Base-by-base conservation (phyloP, 2,888 invertebrate genomes). In the Drosophila melanocephala region DNA sequence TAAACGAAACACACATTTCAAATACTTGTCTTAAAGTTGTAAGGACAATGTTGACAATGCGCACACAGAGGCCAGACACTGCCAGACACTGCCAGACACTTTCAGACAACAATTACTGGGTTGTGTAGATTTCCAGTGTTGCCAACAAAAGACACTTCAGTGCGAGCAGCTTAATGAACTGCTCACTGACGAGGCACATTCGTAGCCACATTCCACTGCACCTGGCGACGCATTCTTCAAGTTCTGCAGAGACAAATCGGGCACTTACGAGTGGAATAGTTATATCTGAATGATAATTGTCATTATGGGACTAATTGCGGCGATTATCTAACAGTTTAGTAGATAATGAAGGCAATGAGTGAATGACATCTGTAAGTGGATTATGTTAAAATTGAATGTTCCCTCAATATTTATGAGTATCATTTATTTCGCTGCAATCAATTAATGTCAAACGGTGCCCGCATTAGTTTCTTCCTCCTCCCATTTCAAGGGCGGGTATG, bases 221-320 rank as follows among this genome's bases (percentile, higher is more conserved):
- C 77, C 77, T 77, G 77, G 64, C 59, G 39, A 26, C 33, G 67
- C 68, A 79, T 79, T 66, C 65, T 59, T 65, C 53, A 22, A 63
- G 76, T 75, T 88, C 79, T 52, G 30, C 59, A 10, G 12, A 71
- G 72, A 73, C 81, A 79, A 81, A 79, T 78, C 77, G 70, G 28
- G 37, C 60, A 79, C 70, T 79, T 67, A 52, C 37, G 26, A 72
- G 42, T 37, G 65, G 32, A 57, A 60, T 65, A 58, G 65, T 58
- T 77, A 60, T 51, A 44, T 61, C 52, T 65, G 19, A 52, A 35
- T 47, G 72, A 84, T 79, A 84, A 89, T 89, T 79, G 84, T 79
- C 84, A 84, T 79, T 84, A 71, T 39, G 71, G 30, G 66, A 79
- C 85, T 84, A 85, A 85, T 85, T 89, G 88, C 61, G 65, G 60